Base-by-base conservation (phyloP, 1,140 invertebrate genomes). In the Brachionus sp. region DNA sequence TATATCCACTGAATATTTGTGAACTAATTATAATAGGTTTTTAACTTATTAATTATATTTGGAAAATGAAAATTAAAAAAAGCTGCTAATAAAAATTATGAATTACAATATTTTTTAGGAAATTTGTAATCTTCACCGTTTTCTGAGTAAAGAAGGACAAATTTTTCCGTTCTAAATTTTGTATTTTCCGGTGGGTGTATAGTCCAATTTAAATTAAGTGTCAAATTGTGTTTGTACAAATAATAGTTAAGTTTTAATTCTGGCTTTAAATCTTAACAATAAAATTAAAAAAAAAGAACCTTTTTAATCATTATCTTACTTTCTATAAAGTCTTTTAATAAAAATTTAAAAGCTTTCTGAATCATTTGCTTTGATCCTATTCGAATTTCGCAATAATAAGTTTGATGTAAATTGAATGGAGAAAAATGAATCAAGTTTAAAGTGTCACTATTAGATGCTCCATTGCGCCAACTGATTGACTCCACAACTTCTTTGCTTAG, bases 331-430 rank as follows among this genome's bases (percentile, higher is more conserved):
- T 39, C 16, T 7, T 19, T 80, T 9, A 42, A 12, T 44, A 37
- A 33, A 19, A 80, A 44, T 35, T 50, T 80, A 25, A 80, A 80
- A 19, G 77, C 50, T 66, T 80, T 80, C 57, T 80, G 77, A 16
- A 80, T 80, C 77, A 80, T 80, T 64, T 44, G 46, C 5, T 23
- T 42, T 10, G 39, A 57, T 42, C 50, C 39, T 5, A 62, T 42
- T 23, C 77, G 46, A 62, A 80, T 80, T 62, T 80, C 77, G 25
- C 77, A 80, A 37, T 13, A 80, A 80, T 62, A 80, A 33, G 77
- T 62, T 42, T 80, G 50, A 23, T 80, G 77, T 6, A 80, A 23
- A 66, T 62, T 80, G 19, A 35, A 42, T 16, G 39, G 50, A 16
- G 46, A 29, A 19, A 80, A 35, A 42, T 23, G 25, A 25, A n/a